These are phyloP conservation scores for Pheosia gnoma DNA, from an alignment of 2,888 invertebrate species.

Conservation along the genomic window DNA sequence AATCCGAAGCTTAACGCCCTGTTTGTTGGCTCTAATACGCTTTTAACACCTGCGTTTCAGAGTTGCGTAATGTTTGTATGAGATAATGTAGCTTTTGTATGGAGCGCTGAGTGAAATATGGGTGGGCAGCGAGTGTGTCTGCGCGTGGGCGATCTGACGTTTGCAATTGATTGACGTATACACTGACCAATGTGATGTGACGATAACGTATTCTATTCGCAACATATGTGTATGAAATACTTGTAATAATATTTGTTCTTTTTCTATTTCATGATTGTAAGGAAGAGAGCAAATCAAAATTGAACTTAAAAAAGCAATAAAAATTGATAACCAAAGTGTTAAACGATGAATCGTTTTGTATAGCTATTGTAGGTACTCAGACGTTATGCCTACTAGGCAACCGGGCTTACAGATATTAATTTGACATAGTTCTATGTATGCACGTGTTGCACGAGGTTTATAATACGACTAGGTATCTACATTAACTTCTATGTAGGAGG, in stretches of 20 bases:
- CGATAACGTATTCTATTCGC: neutral
- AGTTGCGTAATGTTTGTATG: conserved; percentile 65
- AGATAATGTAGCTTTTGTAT: conserved; percentile 65
- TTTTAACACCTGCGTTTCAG: conserved; percentile 79
- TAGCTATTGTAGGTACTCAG: too few relatives aligned
- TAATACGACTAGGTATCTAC: neutral
- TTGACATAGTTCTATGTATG: neutral
- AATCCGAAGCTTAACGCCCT: conserved; percentile 76
- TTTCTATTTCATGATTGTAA: neutral
- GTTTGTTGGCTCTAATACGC: conserved; percentile 78
- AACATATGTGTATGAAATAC: neutral
- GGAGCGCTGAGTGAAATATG: conserved; percentile 59
- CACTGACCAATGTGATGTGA: neutral
- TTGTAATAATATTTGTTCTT: neutral
- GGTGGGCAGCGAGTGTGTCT: conserved; percentile 30
- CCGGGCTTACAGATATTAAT: too few relatives aligned
- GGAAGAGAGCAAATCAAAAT: neutral
- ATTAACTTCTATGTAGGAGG: too few relatives aligned
- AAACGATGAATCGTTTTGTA: neutral
- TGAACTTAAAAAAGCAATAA: too few relatives aligned
- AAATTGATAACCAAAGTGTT: neutral
- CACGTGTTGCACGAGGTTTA: neutral
- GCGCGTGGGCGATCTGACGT: conserved; percentile 40
- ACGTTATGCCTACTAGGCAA: too few relatives aligned
- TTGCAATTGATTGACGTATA: conserved; percentile 41